A percentile compares a stretch with the other conserved stretches of the same genome.
Conservation (phyloP, 1,140 invertebrate species). For the Frieseomelitta varia region DNA sequence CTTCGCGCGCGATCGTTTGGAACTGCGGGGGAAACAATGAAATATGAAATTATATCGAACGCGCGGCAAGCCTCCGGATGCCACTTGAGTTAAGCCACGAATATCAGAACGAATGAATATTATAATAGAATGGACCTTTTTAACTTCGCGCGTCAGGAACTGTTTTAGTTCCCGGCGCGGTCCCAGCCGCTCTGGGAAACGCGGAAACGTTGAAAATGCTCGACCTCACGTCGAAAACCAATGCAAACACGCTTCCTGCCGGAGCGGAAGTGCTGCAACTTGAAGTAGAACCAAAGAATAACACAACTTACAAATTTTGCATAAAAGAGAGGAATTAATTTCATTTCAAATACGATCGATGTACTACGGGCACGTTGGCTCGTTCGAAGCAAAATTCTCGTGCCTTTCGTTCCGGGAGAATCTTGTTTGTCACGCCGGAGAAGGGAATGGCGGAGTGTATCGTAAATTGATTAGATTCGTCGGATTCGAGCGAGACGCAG, state of each 20-base stretch:
- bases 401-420: not conserved
- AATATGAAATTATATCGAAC: conserved; percentile 64
- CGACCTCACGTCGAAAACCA: not conserved
- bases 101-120: not conserved
- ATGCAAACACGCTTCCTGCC: not conserved
- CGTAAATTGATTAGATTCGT: not conserved
- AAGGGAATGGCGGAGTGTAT: too few relatives aligned
- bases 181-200: not conserved
- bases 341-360: not conserved
- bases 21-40: conserved; percentile 48
- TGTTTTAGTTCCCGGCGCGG: not conserved
- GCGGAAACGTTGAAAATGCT: not conserved
- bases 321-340: not conserved
- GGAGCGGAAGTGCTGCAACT: not conserved
- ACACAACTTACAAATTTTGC: not conserved
- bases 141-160: not conserved
- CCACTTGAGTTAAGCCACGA: conserved; percentile 13
- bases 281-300: not conserved
- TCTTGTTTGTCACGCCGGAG: not conserved
- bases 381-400: too few relatives aligned
- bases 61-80: not conserved
- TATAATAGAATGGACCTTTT: not conserved
- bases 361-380: not conserved
- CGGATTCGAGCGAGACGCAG: not conserved
- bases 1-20: conserved; percentile 1